phyloP scores from a whole-genome alignment of 2,113 vertebrate genomes.

The Tetraodon nigroviridis region DNA sequence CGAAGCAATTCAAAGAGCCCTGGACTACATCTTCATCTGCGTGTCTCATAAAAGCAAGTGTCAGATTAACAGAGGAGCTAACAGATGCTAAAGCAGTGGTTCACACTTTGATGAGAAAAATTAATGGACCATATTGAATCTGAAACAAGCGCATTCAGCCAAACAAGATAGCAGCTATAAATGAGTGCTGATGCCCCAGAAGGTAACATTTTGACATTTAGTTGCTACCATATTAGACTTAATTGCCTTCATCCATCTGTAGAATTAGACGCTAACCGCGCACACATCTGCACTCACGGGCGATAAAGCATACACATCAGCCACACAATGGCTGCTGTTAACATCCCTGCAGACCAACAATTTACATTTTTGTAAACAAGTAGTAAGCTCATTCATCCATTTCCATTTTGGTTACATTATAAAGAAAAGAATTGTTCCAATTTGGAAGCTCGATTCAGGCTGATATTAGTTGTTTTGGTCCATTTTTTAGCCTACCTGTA shows the following conservation, averaged over 20 bases:
- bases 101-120: constrained; percentile 52
- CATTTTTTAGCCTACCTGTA: neutral
- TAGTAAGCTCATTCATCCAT: no score
- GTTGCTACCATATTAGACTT: constrained; percentile 45
- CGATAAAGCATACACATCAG: constrained; percentile 24
- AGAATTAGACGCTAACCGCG: constrained; percentile 6
- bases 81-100: constrained; percentile 12
- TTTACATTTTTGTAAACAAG: neutral
- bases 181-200: constrained; percentile 35
- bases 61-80: constrained; percentile 22
- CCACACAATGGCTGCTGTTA: constrained; percentile 21
- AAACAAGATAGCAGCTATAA: constrained; percentile 39
- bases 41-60: neutral
- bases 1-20: neutral
- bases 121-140: constrained; percentile 51
- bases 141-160: constrained; percentile 43
- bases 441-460: no score
- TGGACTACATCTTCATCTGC: no score
- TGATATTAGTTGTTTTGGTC: no score
- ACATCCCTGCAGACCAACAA: constrained; percentile 6
- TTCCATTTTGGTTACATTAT: no score
- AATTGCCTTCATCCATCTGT: constrained; percentile 58
- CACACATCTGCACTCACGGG: constrained; percentile 32
- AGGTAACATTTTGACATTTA: constrained; percentile 53
- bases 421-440: no score